Evolutionary conservation across 2,797 vertebrate genomes (phyloP), one percentile per base, ranked within the genome.

Genomic region (Centroberyx gerrardi): DNA sequence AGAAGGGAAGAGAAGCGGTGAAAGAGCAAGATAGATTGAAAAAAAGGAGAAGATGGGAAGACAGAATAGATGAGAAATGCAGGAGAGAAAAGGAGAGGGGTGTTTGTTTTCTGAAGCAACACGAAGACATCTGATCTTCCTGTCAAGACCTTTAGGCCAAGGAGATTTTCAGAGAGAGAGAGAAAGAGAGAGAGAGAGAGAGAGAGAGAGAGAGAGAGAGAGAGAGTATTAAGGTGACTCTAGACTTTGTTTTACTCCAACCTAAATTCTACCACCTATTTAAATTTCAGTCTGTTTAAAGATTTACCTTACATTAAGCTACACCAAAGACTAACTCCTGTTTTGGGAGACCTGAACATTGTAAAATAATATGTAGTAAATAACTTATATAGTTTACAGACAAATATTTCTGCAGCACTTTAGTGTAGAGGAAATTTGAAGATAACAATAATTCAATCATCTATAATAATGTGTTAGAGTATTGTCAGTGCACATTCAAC

Each of bases 121-220:
- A 79, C 40, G 65, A n/a, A 76, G 86, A 90, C 72, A 91, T 80
- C 62, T 67, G 88, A 91, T 92, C 83, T 76, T 80, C 44, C 66
- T 63, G 68, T 73, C 58, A 62, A 81, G 84, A 83, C 75, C 74
- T 74, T 76, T 66, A 67, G 60, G 76, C 70, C 72, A 72, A 71
- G 72, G 72, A 84, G 75, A 74, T 76, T 63, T 58, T 67, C 44
- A 66, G 58, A 31, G 31, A 59, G 51, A 40, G 42, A 62, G 42
- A 66, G 42, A 6, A 5, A 7, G 33, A 55, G 22, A 1, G 22
- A 66, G 58, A 31, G 31, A 59, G 51, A 40, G 42, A 62, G 42
- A 66, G 42, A 6, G 33, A 36, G 33, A 55, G 22, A 22, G 22
- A 40, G 28, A 67, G 6, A 55, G 53, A 27, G 4, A 69, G 59